These are phyloP conservation scores for Oxygymnocypris stewartii DNA, from an alignment of 2,113 vertebrate species.

Conservation along the genomic window DNA sequence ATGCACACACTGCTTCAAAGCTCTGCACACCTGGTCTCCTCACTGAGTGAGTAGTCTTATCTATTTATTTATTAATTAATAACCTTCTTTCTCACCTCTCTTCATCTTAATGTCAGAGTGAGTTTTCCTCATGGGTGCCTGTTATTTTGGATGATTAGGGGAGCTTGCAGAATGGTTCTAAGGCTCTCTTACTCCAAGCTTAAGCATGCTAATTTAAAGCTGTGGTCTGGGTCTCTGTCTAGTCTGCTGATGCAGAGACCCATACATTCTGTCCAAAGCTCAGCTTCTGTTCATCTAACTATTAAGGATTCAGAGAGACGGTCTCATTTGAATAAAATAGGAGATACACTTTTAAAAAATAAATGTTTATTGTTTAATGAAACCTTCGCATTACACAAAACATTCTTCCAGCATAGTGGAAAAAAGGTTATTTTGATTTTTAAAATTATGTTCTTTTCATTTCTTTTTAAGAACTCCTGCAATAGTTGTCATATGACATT, in stretches of 20 bases:
- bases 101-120: constrained; percentile 43
- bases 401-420: background rate
- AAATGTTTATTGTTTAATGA: background rate
- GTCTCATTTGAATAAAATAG: background rate
- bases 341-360: background rate
- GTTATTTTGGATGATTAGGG: constrained; percentile 45
- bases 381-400: background rate
- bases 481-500: background rate
- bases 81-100: constrained; percentile 13
- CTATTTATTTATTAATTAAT: constrained; percentile 35
- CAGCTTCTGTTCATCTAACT: background rate
- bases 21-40: background rate
- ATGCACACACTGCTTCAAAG: background rate
- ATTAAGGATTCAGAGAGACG: background rate
- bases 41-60: constrained; percentile 1
- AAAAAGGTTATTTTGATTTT: background rate
- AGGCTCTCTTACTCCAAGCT: constrained; percentile 26
- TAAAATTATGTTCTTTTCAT: background rate
- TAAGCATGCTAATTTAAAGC: constrained; percentile 47
- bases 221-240: background rate
- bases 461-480: background rate
- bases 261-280: background rate
- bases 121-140: constrained; percentile 32
- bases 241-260: background rate
- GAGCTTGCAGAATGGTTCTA: constrained; percentile 33